Conservation (phyloP, 2,888 invertebrate species). For the Drepanosiphum platanoidis region DNA sequence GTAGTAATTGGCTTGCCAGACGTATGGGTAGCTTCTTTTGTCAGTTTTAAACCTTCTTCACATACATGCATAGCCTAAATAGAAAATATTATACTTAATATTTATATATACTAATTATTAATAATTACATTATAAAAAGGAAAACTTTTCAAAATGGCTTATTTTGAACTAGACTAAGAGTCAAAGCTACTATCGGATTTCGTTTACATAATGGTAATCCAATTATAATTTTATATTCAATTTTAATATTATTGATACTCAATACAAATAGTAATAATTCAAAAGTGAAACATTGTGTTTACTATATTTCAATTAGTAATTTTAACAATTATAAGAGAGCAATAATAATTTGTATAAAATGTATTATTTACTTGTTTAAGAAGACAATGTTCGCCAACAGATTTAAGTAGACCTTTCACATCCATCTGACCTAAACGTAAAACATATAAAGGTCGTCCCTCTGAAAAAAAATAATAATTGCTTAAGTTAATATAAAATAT, state of each 20-base stretch:
- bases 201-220: no score
- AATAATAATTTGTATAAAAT: background rate
- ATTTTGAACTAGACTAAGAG: no score
- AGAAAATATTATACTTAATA: constrained; percentile 64
- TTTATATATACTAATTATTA: constrained; percentile 11
- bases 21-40: constrained; percentile 85
- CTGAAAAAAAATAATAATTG: constrained; percentile 68
- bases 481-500: background rate
- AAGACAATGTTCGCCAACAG: constrained; percentile 90
- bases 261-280: background rate
- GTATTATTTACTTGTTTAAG: constrained; percentile 78
- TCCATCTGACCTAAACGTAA: constrained; percentile 93
- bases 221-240: no score
- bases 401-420: constrained; percentile 92
- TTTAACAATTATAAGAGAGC: no score
- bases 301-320: no score
- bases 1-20: constrained; percentile 85
- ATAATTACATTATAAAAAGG: background rate
- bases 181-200: no score
- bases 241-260: no score
- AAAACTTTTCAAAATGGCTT: no score
- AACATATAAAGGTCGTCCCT: constrained; percentile 89
- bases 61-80: constrained; percentile 84
- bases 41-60: constrained; percentile 88
- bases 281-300: no score